Evolutionary conservation across 2,888 invertebrate genomes (phyloP), one percentile per base, ranked within the genome.

Genomic region (Biston betularia): DNA sequence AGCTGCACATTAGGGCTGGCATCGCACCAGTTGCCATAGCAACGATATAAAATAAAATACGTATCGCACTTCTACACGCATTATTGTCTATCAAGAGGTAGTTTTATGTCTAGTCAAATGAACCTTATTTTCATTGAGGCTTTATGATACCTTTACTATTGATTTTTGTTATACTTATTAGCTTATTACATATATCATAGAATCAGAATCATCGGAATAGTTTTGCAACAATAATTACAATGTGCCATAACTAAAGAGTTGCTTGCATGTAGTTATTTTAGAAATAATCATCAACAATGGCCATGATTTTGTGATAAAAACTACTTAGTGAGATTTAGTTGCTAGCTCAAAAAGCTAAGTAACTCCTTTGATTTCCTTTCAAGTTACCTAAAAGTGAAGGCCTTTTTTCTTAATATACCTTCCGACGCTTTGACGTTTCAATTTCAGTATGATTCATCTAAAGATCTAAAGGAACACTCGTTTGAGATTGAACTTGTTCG

Each of bases 21-120:
- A 75, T 75, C 71, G 64, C 56, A 63, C 74, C 58, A 68, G 81
- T 80, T 78, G 76, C 73, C 73, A 79, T 81, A 76, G 70, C 75
- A 68, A 83, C 64, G 14, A 24, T 24, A 24, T 24, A 34, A 12
- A n/a, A 35, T 50, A 50, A 8, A 35, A 35, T 38, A 38, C 9
- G 35, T 35, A 38, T 4, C 14, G n/a, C 50, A 14, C 10, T 60
- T 45, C 45, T 45, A 59, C 59, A 50, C 59, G 50, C 11, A 50
- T 44, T 44, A n/a, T 44, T 44, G n/a, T 12, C 6, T n/a, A n/a
- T n/a, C 24, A 24, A 24, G 24, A 24, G 24, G 24, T 3, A 24
- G 1, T 24, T 24, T 3, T 24, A 24, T n/a, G 24, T 24, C 24
- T n/a, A n/a, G 24, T 24, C 24, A 24, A 24, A 24, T 24, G 1